Evolutionary conservation across 2,113 vertebrate species (phyloP).

Genomic region (Canis aureus): DNA sequence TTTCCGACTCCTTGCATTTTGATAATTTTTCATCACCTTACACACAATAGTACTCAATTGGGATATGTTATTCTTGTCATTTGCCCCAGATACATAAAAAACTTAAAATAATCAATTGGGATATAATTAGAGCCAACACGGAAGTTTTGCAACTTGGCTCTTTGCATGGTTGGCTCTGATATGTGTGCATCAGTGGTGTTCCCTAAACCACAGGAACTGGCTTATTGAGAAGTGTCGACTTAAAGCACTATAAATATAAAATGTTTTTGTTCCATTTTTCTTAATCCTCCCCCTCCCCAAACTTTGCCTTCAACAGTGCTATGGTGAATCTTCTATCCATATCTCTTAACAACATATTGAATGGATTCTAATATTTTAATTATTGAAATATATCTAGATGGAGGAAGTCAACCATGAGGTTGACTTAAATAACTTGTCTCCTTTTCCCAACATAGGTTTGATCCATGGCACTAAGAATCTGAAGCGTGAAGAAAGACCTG

Average conservation of each 20-base stretch:
- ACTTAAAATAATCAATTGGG: not conserved
- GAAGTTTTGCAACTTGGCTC: not conserved
- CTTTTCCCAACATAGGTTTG: not conserved
- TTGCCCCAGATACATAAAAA: not conserved
- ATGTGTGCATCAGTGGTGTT: not conserved
- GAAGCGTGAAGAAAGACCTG: slow-evolving; percentile 9
- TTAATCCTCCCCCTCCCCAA: not conserved
- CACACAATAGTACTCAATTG: not conserved
- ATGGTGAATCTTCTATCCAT: not conserved
- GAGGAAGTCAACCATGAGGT: not conserved
- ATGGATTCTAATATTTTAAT: not conserved
- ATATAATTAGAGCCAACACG: not conserved
- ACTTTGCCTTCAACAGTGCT: not conserved
- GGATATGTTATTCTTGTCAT: not conserved
- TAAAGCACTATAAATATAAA: not conserved
- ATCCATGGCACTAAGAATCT: not conserved
- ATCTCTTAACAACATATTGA: not conserved
- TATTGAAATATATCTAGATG: not conserved
- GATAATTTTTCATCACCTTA: not conserved
- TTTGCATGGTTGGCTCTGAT: not conserved
- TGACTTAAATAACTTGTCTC: not conserved
- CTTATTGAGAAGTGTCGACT: not conserved
- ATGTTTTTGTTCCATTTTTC: not conserved
- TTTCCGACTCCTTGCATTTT: not conserved
- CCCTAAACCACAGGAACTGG: not conserved